Conservation (phyloP, 2,113 vertebrate genomes). For the Gymnobelideus leadbeateri region DNA sequence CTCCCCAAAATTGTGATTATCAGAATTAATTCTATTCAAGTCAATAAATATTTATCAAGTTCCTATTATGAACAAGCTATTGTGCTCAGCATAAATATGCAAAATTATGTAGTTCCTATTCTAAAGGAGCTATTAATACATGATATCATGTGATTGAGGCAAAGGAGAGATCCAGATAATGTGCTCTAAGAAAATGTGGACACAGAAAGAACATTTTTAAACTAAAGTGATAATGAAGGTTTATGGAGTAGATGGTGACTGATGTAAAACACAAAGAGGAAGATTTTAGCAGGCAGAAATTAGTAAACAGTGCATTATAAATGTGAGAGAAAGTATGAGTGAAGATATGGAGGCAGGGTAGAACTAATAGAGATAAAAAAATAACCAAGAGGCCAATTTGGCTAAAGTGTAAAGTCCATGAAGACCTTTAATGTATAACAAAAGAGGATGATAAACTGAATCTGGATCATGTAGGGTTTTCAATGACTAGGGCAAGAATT, state of each 20-base stretch:
- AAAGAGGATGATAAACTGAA: neutral
- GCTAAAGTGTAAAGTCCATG: neutral
- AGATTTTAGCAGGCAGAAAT: neutral
- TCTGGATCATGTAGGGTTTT: neutral
- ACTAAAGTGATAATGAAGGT: neutral
- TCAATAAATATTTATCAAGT: constrained; percentile 5
- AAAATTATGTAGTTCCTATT: neutral
- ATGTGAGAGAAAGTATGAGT: neutral
- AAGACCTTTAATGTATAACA: neutral
- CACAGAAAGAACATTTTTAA: neutral
- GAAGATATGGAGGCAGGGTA: neutral
- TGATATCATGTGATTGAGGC: neutral
- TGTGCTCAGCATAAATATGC: constrained; percentile 2
- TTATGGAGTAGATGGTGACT: neutral
- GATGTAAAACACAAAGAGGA: neutral
- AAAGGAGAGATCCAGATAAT: neutral
- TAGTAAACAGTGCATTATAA: neutral
- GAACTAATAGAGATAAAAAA: neutral
- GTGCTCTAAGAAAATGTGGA: neutral
- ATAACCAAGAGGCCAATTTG: neutral
- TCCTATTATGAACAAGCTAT: neutral
- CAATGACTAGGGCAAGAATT: neutral
- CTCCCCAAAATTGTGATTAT: neutral
- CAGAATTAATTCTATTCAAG: neutral
- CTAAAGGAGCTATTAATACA: neutral